These are phyloP conservation scores for Arctocebus calabarensis DNA, from an alignment of 2,797 vertebrate genomes.

Conservation along the genomic window DNA sequence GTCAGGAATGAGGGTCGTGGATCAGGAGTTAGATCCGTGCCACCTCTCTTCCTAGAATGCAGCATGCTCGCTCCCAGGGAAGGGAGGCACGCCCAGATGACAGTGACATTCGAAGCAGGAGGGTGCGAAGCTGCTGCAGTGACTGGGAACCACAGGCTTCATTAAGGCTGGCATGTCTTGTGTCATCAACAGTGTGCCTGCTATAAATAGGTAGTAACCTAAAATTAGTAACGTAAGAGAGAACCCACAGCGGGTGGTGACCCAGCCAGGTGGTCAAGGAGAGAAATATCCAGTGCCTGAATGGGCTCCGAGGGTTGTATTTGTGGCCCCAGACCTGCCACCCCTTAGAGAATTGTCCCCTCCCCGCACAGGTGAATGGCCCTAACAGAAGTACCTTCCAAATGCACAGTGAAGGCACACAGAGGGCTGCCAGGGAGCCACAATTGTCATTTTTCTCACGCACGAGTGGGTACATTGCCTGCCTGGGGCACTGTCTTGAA, in stretches of 20 bases:
- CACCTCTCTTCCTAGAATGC: not conserved
- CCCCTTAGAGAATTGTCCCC: not conserved
- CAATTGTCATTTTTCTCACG: not conserved
- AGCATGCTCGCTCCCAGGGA: not conserved
- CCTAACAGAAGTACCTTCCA: too few species aligned
- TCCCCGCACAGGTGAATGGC: accelerated
- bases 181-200: not conserved
- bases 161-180: not conserved
- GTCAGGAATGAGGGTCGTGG: not conserved
- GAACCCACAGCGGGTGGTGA: not conserved
- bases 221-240: not conserved
- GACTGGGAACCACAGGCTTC: not conserved
- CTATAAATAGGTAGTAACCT: constrained; percentile 51
- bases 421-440: not conserved
- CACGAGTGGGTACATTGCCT: accelerated
- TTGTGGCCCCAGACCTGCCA: too few species aligned
- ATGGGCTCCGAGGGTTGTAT: accelerated
- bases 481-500: not conserved
- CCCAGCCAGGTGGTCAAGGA: not conserved
- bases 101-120: constrained; percentile 49
- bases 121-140: accelerated
- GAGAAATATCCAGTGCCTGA: not conserved
- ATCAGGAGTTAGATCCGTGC: not conserved
- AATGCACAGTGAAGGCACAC: not conserved
- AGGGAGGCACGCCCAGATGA: not conserved